These are phyloP conservation scores for Periphyllus acericola DNA, from an alignment of 2,888 invertebrate genomes.

Conservation along the genomic window DNA sequence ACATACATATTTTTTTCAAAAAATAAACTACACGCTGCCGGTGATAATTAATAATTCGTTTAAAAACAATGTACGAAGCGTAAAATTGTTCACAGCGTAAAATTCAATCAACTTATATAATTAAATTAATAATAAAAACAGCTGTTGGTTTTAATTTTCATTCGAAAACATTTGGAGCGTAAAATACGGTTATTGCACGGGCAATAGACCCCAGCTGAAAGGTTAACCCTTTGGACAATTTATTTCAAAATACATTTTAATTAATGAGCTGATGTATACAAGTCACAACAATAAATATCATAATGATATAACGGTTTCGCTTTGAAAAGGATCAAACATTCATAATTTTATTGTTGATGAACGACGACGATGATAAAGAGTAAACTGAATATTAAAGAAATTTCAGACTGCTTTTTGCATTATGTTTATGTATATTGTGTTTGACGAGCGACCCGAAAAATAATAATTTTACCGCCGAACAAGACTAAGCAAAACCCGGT, in stretches of 20 bases:
- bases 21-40: neutral
- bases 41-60: too few relatives aligned
- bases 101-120: neutral
- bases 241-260: conserved; percentile 39
- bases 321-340: neutral
- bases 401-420: too few relatives aligned
- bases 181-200: conserved; percentile 41
- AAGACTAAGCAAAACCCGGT: too few relatives aligned
- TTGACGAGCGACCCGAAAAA: too few relatives aligned
- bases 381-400: too few relatives aligned
- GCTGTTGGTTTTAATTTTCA: conserved; percentile 47
- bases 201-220: conserved; percentile 36
- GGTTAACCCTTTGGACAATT: conserved; percentile 33
- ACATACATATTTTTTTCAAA: neutral
- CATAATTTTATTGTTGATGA: too few relatives aligned
- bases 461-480: too few relatives aligned
- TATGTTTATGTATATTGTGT: too few relatives aligned
- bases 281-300: neutral
- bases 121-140: conserved; percentile 41
- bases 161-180: conserved; percentile 38
- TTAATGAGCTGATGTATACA: conserved; percentile 17
- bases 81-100: neutral
- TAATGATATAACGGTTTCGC: neutral
- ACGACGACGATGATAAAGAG: too few relatives aligned
- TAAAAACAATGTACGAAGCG: neutral